phyloP scores from a whole-genome alignment of 37 sponge, comb jelly and placozoan genomes.

The Beroe ovata region DNA sequence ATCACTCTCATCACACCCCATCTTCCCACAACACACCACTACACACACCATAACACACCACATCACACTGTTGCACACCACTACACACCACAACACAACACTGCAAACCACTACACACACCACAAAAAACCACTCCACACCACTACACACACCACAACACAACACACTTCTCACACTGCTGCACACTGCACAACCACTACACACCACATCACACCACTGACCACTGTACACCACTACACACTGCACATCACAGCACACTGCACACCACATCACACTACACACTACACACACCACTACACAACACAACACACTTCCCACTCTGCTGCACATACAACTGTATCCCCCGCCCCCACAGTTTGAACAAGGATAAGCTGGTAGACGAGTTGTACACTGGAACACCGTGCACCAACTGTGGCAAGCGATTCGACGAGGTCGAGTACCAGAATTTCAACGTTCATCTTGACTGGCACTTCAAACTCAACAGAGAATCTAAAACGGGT shows the following conservation, averaged over 20 bases:
- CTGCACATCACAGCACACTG: too few relatives aligned
- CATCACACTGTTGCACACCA: too few relatives aligned
- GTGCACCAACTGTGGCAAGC: slow-evolving; percentile 87
- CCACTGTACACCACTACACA: too few relatives aligned
- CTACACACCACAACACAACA: background rate
- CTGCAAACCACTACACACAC: background rate
- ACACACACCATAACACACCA: too few relatives aligned
- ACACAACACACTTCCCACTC: background rate
- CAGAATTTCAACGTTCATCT: slow-evolving; percentile 79
- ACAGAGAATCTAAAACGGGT: slow-evolving; percentile 62
- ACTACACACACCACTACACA: too few relatives aligned
- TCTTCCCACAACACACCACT: too few relatives aligned
- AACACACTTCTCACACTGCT: too few relatives aligned
- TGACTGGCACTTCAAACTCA: slow-evolving; percentile 92
- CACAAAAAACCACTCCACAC: background rate
- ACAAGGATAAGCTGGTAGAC: slow-evolving; percentile 67
- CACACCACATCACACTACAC: too few relatives aligned
- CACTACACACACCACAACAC: too few relatives aligned
- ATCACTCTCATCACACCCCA: too few relatives aligned
- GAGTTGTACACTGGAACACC: slow-evolving; percentile 79
- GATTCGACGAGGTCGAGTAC: slow-evolving; percentile 72
- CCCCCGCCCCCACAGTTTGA: slow-evolving; percentile 19
- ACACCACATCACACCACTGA: background rate
- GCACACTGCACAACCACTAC: background rate
- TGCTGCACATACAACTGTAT: background rate